A percentile compares a stretch with the other conserved stretches of the same genome.
phyloP scores from a whole-genome alignment of 2,888 invertebrate species.

The Diaprepes abbreviatus region DNA sequence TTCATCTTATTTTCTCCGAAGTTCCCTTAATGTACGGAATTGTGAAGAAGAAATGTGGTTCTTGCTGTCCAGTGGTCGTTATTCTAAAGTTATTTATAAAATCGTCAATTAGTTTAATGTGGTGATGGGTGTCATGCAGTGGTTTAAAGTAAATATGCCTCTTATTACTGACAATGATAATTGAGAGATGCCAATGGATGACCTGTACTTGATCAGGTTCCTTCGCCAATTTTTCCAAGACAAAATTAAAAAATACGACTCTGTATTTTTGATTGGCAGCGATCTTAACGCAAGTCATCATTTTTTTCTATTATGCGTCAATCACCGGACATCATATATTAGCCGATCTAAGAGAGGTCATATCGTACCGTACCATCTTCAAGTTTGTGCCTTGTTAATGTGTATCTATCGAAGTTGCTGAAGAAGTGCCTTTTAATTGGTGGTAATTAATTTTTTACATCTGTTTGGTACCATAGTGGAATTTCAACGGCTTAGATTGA shows the following conservation, averaged over 20 bases:
- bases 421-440: constrained; percentile 45
- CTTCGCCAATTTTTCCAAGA: neutral
- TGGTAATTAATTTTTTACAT: constrained; percentile 38
- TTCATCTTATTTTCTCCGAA: no score
- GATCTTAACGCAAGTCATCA: constrained; percentile 55
- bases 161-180: no score
- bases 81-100: no score
- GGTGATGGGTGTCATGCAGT: no score
- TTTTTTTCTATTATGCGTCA: constrained; percentile 57
- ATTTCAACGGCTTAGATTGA: constrained; percentile 20
- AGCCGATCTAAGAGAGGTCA: constrained; percentile 47
- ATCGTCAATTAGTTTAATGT: no score
- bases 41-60: no score
- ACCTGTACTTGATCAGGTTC: no score
- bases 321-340: constrained; percentile 57
- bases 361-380: constrained; percentile 44
- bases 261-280: constrained; percentile 41
- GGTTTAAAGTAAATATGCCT: no score
- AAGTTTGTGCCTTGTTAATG: constrained; percentile 44
- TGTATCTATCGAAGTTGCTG: constrained; percentile 24
- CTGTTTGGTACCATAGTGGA: constrained; percentile 10
- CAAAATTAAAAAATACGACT: neutral
- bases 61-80: no score
- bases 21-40: no score
- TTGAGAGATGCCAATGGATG: no score